phyloP scores from a whole-genome alignment of 2,797 vertebrate species.

The Aulostomus chinensis region DNA sequence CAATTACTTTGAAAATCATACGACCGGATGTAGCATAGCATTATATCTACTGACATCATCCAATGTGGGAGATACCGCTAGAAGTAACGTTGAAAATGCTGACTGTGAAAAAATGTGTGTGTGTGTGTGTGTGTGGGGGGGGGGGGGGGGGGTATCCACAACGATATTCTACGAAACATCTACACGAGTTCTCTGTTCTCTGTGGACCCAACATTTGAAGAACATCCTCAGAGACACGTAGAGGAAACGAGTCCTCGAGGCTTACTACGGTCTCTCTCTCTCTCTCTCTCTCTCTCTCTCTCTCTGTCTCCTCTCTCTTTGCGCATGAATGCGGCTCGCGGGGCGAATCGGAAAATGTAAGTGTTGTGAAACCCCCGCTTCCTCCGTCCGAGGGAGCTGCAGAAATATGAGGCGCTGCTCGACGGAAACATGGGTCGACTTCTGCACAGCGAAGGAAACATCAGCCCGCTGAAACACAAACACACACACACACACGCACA shows the following conservation, averaged over 20 bases:
- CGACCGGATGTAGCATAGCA: constrained; percentile 28
- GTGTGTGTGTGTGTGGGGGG: too few species aligned
- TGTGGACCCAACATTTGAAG: fast-evolving
- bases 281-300: neutral
- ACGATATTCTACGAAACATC: neutral
- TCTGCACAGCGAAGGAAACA: constrained; percentile 44
- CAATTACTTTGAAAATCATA: constrained; percentile 30
- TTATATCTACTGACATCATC: neutral
- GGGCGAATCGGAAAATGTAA: constrained; percentile 46
- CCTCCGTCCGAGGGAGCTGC: neutral
- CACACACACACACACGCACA: too few species aligned
- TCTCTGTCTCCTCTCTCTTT: too few species aligned
- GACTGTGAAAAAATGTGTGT: neutral
- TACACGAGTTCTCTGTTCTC: neutral
- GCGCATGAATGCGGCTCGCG: neutral
- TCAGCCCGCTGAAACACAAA: too few species aligned
- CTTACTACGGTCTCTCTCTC: neutral
- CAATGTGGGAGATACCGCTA: neutral
- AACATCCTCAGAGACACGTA: neutral
- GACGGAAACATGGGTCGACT: constrained; percentile 28
- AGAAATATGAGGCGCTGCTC: constrained; percentile 17
- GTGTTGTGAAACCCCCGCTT: constrained; percentile 6
- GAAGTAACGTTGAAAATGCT: constrained; percentile 6
- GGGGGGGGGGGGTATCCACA: too few species aligned
- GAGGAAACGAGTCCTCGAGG: neutral